Evolutionary conservation across 2,797 vertebrate species (phyloP), one percentile per base, ranked within the genome.

Genomic region (Avahi laniger): DNA sequence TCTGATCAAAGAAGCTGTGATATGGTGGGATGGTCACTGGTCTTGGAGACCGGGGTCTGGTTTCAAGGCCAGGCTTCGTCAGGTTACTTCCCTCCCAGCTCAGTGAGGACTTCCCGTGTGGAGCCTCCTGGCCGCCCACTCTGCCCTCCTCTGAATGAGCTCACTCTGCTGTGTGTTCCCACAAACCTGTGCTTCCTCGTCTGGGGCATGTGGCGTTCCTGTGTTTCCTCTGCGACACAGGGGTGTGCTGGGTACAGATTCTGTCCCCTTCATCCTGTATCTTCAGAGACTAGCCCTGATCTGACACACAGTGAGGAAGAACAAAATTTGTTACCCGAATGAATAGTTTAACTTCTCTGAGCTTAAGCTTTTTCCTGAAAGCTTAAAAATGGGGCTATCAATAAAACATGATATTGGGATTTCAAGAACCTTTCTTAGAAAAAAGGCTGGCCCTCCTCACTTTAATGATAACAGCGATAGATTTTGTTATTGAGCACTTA

Each of bases 341-440:
- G n/a, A 91, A 28, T 35, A 17, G 26, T 57, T 78, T 73, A 52
- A 70, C 18, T 30, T 89, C 41, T 43, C 24, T 95, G 89, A 89
- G 18, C 33, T 87, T 80, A 30, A 63, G 8, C 41, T 67, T 79
- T 87, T 75, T 33, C 22, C 5, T 54, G 52, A 54, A 54, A 28
- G 41, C 30, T 81, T 30, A 57, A 88, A 94, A 81, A 72, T 57
- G 24, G 4, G 22, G 84, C 54, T 73, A 5, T 81, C 76, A 63
- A 48, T 91, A 89, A 24, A 63, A 38, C 24, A 63, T 33, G 54
- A 46, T 87, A 50, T 65, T 35, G 24, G 28, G 7, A 3, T 89
- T 94, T 93, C 10, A 91, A 69, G 82, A 85, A 28, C 38, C n/a
- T 92, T 83, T 13, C 72, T 89, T 83, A 41, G 92, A 67, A 76